Percentiles rank a stretch among this genome's conserved stretches.
phyloP scores from a whole-genome alignment of 2,113 vertebrate species.

The Dascyllus trimaculatus region DNA sequence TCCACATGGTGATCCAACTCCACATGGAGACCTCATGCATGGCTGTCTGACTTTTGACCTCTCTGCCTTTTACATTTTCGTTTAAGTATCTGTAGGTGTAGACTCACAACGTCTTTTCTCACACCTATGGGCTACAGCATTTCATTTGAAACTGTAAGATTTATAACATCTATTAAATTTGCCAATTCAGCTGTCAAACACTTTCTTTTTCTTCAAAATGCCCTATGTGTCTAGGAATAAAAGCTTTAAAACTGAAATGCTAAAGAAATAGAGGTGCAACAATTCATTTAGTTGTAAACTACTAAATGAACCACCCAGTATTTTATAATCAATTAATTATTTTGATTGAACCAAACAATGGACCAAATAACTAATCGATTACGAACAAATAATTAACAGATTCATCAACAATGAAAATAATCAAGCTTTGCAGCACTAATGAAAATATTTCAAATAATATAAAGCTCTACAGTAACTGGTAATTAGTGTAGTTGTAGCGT shows the following conservation, averaged over 20 bases:
- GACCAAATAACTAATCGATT: no score
- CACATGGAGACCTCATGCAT: constrained; percentile 68
- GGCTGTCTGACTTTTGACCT: constrained; percentile 60
- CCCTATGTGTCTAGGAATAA: no score
- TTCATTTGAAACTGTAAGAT: not conserved
- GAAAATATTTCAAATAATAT: no score
- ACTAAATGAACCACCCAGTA: no score
- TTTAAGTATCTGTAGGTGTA: constrained; percentile 1
- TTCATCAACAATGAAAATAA: not conserved
- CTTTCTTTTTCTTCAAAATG: no score
- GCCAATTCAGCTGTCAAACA: not conserved
- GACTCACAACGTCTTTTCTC: not conserved
- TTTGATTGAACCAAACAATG: no score
- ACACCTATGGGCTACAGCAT: not conserved
- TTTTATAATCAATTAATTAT: no score
- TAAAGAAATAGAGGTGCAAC: no score
- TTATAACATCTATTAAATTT: not conserved
- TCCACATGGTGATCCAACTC: constrained; percentile 55
- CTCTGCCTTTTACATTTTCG: constrained; percentile 43
- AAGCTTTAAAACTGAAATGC: not conserved
- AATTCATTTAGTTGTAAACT: no score
- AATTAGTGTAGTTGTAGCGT: not conserved
- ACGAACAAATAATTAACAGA: no score
- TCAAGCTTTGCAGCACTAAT: not conserved
- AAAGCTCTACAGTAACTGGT: not conserved